phyloP scores from a whole-genome alignment of 2,113 vertebrate species.

The Campylomormyrus numenius region DNA sequence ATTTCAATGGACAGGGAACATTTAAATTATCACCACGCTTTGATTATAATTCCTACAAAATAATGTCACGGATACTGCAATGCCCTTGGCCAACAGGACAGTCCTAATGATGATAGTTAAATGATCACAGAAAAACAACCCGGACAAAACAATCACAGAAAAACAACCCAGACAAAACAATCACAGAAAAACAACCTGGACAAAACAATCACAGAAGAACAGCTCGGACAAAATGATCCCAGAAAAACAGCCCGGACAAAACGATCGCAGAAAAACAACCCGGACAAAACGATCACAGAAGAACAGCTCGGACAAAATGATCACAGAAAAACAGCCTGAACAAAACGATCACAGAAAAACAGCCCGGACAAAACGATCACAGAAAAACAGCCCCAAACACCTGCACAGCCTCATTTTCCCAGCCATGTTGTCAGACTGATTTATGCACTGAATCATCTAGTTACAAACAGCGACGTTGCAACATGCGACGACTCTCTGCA shows the following conservation, averaged over 20 bases:
- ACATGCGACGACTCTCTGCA: background rate
- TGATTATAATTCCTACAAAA: background rate
- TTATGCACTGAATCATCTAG: conserved; percentile 20
- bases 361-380: background rate
- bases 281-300: background rate
- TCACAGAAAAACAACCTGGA: background rate
- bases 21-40: background rate
- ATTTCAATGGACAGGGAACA: background rate
- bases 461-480: background rate
- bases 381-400: conserved; percentile 21
- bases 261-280: background rate
- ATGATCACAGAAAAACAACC: background rate
- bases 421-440: conserved; percentile 35
- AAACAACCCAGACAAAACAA: background rate
- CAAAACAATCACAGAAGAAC: background rate
- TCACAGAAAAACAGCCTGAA: background rate
- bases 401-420: conserved; percentile 21
- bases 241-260: background rate
- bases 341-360: background rate
- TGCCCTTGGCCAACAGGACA: background rate
- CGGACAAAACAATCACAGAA: background rate
- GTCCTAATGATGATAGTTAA: background rate
- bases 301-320: background rate
- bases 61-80: background rate
- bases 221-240: background rate